These are phyloP conservation scores for Zapornia atra DNA, from an alignment of 2,113 vertebrate species.

Conservation along the genomic window DNA sequence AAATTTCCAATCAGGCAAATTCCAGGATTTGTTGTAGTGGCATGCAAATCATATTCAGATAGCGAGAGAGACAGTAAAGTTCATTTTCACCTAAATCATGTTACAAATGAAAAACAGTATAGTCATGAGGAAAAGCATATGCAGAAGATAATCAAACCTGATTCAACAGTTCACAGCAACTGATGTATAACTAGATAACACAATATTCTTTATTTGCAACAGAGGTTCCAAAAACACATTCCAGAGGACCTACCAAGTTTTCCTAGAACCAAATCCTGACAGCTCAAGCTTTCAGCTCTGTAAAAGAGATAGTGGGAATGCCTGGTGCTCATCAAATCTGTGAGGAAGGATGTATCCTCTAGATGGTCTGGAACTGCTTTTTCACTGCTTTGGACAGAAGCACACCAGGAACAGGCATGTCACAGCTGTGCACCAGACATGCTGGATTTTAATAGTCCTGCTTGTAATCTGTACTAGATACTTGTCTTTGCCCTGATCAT, in stretches of 20 bases:
- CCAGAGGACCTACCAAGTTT: neutral
- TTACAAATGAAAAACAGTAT: neutral
- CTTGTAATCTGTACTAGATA: neutral
- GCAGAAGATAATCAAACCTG: neutral
- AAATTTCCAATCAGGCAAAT: neutral
- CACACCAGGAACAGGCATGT: neutral
- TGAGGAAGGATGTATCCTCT: neutral
- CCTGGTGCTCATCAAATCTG: neutral
- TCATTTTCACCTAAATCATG: neutral
- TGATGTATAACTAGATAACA: neutral
- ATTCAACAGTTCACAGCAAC: neutral
- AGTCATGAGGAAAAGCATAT: neutral
- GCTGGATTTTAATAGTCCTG: neutral
- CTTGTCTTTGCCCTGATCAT: neutral
- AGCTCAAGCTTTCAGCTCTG: neutral
- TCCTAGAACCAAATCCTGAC: neutral
- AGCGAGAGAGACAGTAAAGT: neutral
- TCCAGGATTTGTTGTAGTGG: neutral
- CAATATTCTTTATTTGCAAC: neutral
- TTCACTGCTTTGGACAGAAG: neutral
- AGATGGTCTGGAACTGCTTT: neutral
- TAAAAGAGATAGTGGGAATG: neutral
- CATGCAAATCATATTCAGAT: neutral
- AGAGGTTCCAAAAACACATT: neutral
- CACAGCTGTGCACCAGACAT: neutral